phyloP scores from a whole-genome alignment of 2,888 invertebrate genomes.

The Barypeithes pellucidus region DNA sequence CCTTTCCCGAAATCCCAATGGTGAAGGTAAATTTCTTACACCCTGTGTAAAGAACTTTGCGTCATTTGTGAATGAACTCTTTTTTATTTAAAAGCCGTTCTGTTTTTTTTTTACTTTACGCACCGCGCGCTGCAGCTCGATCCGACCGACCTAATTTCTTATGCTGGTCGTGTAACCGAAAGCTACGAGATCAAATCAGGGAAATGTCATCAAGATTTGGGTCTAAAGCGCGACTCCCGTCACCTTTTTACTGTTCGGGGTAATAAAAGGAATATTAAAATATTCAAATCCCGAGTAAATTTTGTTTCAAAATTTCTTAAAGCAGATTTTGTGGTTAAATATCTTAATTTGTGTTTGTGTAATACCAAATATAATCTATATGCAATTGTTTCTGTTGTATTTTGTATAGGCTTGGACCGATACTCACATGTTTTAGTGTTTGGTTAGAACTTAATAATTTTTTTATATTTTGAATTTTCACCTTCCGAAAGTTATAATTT shows the following conservation, averaged over 20 bases:
- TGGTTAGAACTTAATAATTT: too few relatives aligned
- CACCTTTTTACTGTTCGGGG: conserved; percentile 22
- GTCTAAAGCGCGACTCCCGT: conserved; percentile 17
- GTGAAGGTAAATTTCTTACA: too few relatives aligned
- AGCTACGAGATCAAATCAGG: conserved; percentile 27
- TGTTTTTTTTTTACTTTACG: background rate
- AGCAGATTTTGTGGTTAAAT: background rate
- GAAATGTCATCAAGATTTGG: conserved; percentile 27
- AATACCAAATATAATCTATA: background rate
- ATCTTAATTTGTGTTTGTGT: background rate
- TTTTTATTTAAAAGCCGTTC: background rate
- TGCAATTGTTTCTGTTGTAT: too few relatives aligned
- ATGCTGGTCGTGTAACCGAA: conserved; percentile 17
- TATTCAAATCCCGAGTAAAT: conserved; percentile 18
- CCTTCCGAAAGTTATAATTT: too few relatives aligned
- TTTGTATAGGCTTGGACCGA: too few relatives aligned
- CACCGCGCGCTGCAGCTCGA: background rate
- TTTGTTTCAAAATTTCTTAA: background rate
- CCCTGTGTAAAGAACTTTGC: too few relatives aligned
- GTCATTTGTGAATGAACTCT: too few relatives aligned
- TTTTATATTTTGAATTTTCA: too few relatives aligned
- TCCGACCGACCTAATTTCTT: conserved; percentile 18
- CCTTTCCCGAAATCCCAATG: too few relatives aligned
- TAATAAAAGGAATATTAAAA: conserved; percentile 25
- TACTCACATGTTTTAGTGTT: too few relatives aligned